Percentiles rank a stretch among this genome's conserved stretches.
phyloP scores from a whole-genome alignment of 2,797 vertebrate genomes.

The Sphenopsis melanotis region DNA sequence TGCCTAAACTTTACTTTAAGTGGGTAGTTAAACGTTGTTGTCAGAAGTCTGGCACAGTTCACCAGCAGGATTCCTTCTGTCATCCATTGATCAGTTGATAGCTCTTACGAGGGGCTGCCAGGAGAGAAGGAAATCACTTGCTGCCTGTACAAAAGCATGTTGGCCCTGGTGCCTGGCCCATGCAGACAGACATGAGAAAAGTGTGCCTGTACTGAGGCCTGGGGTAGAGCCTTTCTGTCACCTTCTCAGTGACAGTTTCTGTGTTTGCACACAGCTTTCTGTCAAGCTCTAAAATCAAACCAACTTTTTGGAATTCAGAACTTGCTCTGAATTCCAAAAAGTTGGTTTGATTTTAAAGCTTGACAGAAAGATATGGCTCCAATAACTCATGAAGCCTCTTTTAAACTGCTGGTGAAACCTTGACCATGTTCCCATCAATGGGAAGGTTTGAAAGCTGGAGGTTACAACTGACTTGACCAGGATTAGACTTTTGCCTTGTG shows the following conservation, averaged over 20 bases:
- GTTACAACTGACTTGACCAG: background rate
- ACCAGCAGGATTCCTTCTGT: background rate
- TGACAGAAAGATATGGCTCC: background rate
- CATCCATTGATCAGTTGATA: background rate
- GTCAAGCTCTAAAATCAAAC: background rate
- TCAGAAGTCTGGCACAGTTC: background rate
- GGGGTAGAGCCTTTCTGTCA: accelerated
- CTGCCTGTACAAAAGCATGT: background rate
- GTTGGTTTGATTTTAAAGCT: background rate
- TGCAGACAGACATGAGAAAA: background rate
- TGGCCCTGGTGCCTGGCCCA: background rate
- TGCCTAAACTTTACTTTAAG: background rate
- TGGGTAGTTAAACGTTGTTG: background rate
- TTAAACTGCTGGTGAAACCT: background rate
- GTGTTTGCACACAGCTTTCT: background rate
- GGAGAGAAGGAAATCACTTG: slow-evolving; percentile 3
- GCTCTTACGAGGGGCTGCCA: background rate
- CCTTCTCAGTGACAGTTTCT: background rate
- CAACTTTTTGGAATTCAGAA: background rate
- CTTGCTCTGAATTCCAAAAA: background rate
- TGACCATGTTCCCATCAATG: background rate
- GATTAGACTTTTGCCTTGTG: background rate
- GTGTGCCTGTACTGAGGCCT: accelerated
- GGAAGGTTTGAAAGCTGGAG: background rate
- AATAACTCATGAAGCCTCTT: background rate